Percentiles rank a stretch among this genome's conserved stretches.
phyloP scores from a whole-genome alignment of 2,113 vertebrate species.

The Sorex fumeus region DNA sequence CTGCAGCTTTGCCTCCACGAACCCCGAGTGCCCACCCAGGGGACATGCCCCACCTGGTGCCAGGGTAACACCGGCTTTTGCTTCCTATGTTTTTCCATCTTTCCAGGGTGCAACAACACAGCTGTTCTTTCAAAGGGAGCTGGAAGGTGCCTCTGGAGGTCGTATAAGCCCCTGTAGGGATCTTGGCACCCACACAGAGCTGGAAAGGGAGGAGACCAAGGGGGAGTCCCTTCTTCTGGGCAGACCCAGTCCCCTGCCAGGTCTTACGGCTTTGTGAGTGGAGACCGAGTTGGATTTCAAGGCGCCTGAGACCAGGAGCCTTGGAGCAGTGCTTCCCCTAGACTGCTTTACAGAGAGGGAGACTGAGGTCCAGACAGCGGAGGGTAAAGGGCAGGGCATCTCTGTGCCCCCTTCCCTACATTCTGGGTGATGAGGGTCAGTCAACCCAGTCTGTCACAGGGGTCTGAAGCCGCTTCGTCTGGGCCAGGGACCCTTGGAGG shows the following conservation, averaged over 20 bases:
- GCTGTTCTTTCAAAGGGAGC: neutral
- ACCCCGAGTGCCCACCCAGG: too few species aligned
- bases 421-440: too few species aligned
- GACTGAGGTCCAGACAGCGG: neutral
- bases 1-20: too few species aligned
- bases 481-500: too few species aligned
- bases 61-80: fast-evolving
- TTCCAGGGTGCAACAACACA: neutral
- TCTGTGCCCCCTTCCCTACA: too few species aligned
- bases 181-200: too few species aligned
- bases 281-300: neutral
- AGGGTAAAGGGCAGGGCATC: too few species aligned
- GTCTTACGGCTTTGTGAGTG: neutral
- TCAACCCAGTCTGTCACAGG: too few species aligned
- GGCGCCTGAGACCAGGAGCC: neutral
- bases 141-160: too few species aligned
- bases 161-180: neutral
- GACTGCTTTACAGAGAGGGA: neutral
- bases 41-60: too few species aligned
- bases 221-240: fast-evolving
- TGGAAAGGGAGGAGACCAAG: neutral
- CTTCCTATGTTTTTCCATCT: too few species aligned
- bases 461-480: too few species aligned
- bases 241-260: fast-evolving
- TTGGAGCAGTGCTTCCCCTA: neutral